Conservation (phyloP, 2,113 vertebrate genomes). For the Spermophilus dauricus region DNA sequence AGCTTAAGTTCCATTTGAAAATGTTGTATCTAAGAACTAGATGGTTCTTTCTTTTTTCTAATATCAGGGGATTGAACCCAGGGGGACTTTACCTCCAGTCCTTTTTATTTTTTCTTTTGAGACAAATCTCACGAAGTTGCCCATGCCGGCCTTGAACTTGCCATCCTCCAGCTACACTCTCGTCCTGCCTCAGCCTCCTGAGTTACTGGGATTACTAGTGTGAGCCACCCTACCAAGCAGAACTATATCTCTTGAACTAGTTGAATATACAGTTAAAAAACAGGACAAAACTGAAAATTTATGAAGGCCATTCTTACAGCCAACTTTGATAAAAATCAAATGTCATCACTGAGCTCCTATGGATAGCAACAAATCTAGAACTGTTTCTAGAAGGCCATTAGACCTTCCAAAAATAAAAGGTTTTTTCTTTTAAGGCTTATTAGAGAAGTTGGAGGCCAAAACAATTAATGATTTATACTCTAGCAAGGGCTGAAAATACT, state of each 20-base stretch:
- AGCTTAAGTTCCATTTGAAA: neutral
- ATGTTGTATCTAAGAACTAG: neutral
- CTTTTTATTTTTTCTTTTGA: too few species aligned
- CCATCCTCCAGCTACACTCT: too few species aligned
- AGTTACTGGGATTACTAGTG: too few species aligned
- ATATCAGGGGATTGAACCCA: too few species aligned
- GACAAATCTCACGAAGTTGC: too few species aligned
- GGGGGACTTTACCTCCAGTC: too few species aligned
- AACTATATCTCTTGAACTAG: neutral
- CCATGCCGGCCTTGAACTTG: too few species aligned
- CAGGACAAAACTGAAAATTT: neutral
- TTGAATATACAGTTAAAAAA: neutral
- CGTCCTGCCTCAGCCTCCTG: too few species aligned
- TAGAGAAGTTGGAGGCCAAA: neutral
- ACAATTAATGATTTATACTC: too few species aligned
- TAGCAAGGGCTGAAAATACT: too few species aligned
- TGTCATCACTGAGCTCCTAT: neutral
- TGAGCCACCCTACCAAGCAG: neutral
- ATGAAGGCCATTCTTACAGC: neutral
- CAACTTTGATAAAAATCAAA: conserved; percentile 32
- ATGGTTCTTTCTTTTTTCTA: too few species aligned
- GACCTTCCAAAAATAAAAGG: neutral
- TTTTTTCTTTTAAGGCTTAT: neutral
- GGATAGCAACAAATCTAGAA: neutral
- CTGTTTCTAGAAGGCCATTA: neutral